phyloP scores from a whole-genome alignment of 1,140 invertebrate genomes.

The Ganaspis sp. region DNA sequence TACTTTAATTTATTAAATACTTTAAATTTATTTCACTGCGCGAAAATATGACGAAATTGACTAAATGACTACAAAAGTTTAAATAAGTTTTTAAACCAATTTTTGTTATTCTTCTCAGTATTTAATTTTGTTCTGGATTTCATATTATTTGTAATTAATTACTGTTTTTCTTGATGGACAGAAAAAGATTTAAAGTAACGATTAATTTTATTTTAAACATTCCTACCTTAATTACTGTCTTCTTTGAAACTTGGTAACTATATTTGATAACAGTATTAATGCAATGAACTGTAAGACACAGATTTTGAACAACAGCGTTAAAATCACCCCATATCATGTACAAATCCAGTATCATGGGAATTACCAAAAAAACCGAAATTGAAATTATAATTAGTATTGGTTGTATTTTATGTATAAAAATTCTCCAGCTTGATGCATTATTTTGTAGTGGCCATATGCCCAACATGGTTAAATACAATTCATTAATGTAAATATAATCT shows the following conservation, averaged over 20 bases:
- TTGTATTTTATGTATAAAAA: not conserved
- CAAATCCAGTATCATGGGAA: not conserved
- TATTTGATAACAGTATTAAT: not conserved
- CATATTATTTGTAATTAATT: too few species aligned
- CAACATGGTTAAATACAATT: not conserved
- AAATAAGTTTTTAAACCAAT: too few species aligned
- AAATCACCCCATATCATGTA: not conserved
- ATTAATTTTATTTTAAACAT: not conserved
- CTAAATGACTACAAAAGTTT: too few species aligned
- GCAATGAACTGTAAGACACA: not conserved
- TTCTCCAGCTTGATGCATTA: not conserved
- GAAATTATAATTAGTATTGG: not conserved
- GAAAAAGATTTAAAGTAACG: not conserved
- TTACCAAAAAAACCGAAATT: not conserved
- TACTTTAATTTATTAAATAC: too few species aligned
- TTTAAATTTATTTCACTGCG: too few species aligned
- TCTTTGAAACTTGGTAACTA: not conserved
- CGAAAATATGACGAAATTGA: too few species aligned
- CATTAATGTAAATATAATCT: not conserved
- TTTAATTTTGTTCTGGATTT: too few species aligned
- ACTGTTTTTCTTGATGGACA: too few species aligned
- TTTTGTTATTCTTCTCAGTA: too few species aligned
- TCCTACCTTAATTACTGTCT: not conserved
- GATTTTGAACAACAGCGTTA: not conserved
- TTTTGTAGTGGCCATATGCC: not conserved